Conservation (phyloP, 2,797 vertebrate species). For the Cryptoprocta ferox region DNA sequence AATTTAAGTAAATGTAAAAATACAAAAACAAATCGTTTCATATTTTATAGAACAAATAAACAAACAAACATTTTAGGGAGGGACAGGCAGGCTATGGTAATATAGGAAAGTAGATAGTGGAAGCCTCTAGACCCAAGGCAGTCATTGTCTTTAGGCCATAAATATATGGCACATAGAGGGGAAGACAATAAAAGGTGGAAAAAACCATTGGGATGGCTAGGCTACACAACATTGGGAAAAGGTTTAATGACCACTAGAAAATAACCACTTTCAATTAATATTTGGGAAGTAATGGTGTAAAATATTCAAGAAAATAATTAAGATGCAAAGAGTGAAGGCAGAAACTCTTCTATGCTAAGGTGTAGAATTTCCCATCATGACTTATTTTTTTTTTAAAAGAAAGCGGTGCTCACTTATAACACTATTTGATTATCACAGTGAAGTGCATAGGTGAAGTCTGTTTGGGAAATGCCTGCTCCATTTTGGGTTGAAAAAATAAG, state of each 20-base stretch:
- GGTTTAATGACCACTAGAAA: neutral
- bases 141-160: neutral
- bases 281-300: neutral
- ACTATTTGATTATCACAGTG: conserved; percentile 88
- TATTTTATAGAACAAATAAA: no score
- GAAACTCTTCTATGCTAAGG: conserved; percentile 58
- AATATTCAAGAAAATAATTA: conserved; percentile 42
- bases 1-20: no score
- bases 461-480: conserved; percentile 85
- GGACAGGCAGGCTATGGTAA: neutral
- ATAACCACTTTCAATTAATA: conserved; percentile 37
- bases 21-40: no score
- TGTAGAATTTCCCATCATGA: conserved; percentile 76
- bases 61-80: neutral
- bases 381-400: conserved; percentile 64
- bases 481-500: conserved; percentile 82
- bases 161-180: neutral
- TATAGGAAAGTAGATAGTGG: conserved; percentile 31
- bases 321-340: conserved; percentile 13
- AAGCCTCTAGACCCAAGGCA: neutral
- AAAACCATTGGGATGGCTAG: neutral
- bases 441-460: conserved; percentile 83
- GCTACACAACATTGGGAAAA: neutral
- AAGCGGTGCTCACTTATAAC: conserved; percentile 85
- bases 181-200: neutral